Evolutionary conservation across 1,140 invertebrate genomes (phyloP).

Genomic region (Listronotus oregonensis): DNA sequence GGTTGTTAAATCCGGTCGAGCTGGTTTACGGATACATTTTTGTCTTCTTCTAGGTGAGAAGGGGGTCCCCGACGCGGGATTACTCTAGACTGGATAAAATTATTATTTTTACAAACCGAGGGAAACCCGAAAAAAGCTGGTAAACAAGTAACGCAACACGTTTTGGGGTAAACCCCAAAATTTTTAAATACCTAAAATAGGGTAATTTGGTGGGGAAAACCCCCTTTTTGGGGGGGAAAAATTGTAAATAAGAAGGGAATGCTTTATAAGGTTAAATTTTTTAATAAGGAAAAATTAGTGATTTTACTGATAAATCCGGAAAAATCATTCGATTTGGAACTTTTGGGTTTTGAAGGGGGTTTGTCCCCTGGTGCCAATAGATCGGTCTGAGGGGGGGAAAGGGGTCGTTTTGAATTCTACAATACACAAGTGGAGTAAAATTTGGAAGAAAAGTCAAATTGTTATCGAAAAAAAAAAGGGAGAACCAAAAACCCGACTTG

Average conservation of each 20-base stretch:
- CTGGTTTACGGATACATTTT: conserved; percentile 42
- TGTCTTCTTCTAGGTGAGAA: conserved; percentile 11
- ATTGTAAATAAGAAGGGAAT: conserved; percentile 51
- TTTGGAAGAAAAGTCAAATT: no score
- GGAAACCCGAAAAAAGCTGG: conserved; percentile 38
- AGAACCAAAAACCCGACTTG: no score
- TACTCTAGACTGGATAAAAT: neutral
- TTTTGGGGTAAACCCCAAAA: conserved; percentile 48
- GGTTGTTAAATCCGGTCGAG: conserved; percentile 33
- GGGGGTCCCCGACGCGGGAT: neutral
- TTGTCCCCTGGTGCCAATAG: no score
- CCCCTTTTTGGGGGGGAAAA: conserved; percentile 42
- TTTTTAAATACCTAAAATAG: conserved; percentile 41
- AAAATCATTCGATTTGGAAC: no score
- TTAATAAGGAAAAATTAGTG: no score
- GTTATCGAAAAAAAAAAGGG: no score
- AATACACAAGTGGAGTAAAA: no score
- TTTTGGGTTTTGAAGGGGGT: no score
- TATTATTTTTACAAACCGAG: conserved; percentile 1
- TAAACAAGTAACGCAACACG: conserved; percentile 46
- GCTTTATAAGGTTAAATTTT: conserved; percentile 46
- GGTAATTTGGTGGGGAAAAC: conserved; percentile 39
- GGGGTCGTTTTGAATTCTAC: no score
- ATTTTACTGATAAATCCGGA: no score
- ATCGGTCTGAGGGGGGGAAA: no score